Evolutionary conservation across 2,797 vertebrate species (phyloP), one percentile per base, ranked within the genome.

Genomic region (Champsocephalus esox): DNA sequence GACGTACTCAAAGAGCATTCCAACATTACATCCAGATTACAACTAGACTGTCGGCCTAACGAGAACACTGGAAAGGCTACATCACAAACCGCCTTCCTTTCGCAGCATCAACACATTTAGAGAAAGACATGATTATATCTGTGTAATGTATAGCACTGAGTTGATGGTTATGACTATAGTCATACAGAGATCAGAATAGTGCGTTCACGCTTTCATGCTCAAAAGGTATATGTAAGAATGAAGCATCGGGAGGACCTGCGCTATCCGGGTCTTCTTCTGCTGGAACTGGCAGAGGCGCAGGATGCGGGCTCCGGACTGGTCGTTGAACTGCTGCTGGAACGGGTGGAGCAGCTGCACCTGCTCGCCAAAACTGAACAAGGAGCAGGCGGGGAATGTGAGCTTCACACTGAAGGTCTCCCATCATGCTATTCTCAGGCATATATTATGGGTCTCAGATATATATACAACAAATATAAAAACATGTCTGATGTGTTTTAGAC

Each of bases 261-360:
- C 98, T 90, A 99, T 98, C 83, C 95, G 96, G 63, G 98, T 99
- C 93, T 99, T 99, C 94, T 99, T 99, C 90, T 99, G 98, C 55
- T 99, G 96, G 91, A 99, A 99, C 92, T 96, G 97, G 92, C 98
- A 99, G 21, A 97, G 96, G 16, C 95, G 89, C 57, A 99, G 83
- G 75, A 99, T 97, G 75, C 95, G 95, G 45, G 97, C 95, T 32
- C 98, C 98, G 0, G 97, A 97, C 75, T 96, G 95, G 21, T 99
- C 96, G 75, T 79, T 97, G 80, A 99, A 99, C 89, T 96, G 97
- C 77, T 99, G 96, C 0, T 98, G 96, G 93, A 99, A 99, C 0
- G 98, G 98, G 77, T 99, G 98, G 70, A 99, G 94, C 56, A 99
- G 93, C 87, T 96, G 97, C 77, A 97, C 95, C 1, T 94, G 96